Evolutionary conservation across 2,797 vertebrate genomes (phyloP).

Genomic region (Darevskia mixta): DNA sequence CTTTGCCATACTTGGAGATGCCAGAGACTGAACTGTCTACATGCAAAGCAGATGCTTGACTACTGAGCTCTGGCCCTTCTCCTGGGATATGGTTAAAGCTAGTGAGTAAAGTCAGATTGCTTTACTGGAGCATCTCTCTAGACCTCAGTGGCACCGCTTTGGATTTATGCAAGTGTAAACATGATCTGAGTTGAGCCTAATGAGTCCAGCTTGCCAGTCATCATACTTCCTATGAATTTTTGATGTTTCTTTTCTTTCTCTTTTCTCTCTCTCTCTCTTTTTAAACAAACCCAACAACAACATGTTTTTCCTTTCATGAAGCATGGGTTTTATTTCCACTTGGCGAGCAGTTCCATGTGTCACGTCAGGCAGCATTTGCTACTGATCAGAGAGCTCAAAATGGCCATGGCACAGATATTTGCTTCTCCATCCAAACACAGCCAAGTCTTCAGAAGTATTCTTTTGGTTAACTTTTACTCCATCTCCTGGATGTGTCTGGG

Average conservation of each 20-base stretch:
- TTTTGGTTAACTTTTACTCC: conserved; percentile 38
- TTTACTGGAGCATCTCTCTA: not conserved
- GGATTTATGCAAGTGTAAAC: conserved; percentile 31
- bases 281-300: conserved; percentile 1
- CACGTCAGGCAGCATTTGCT: conserved; percentile 25
- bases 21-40: no score
- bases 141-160: conserved; percentile 19
- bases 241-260: not conserved
- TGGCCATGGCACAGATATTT: conserved; percentile 7
- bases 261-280: not conserved
- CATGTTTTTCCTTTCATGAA: conserved; percentile 31
- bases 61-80: no score
- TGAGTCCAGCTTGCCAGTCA: conserved; percentile 11
- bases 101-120: not conserved
- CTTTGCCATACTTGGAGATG: no score
- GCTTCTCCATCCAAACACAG: not conserved
- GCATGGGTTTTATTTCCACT: conserved; percentile 32
- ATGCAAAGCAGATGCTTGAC: no score
- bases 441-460: not conserved
- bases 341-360: conserved; percentile 3
- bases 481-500: conserved; percentile 60
- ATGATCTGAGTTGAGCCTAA: conserved; percentile 12
- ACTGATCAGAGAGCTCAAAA: conserved; percentile 41
- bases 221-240: conserved; percentile 16
- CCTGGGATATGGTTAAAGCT: not conserved